phyloP scores from a whole-genome alignment of 23 tunicate species.

The Diplosoma virens region DNA sequence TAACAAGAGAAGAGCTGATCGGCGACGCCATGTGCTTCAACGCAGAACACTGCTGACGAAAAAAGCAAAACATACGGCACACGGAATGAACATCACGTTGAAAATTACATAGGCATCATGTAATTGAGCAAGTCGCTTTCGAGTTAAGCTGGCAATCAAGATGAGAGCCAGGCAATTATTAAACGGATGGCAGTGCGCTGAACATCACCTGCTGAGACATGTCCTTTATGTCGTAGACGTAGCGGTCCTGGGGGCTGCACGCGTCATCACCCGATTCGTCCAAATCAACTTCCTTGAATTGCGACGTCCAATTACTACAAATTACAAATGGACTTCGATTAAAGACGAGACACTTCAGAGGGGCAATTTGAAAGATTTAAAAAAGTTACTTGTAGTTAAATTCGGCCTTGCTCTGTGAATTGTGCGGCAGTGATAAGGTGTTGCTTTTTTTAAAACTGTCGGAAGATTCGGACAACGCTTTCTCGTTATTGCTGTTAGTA shows the following conservation, averaged over 20 bases:
- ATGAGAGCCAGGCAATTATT: no score
- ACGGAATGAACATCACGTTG: no score
- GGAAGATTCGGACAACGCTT: slow-evolving; percentile 10
- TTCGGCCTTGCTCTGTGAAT: not conserved
- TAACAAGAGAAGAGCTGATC: no score
- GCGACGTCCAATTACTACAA: not conserved
- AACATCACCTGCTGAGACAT: slow-evolving; percentile 7
- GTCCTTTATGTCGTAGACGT: slow-evolving; percentile 19
- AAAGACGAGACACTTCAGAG: not conserved
- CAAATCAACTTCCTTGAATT: slow-evolving; percentile 21
- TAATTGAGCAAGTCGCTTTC: no score
- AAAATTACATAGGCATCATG: no score
- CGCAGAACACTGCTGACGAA: no score
- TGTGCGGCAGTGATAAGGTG: not conserved
- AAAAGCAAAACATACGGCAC: no score
- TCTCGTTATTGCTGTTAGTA: slow-evolving; percentile 18
- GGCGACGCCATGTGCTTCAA: no score
- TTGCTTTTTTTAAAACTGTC: not conserved
- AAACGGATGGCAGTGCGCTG: no score
- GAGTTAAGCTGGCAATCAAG: no score
- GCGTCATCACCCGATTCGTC: slow-evolving; percentile 7
- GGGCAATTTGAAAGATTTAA: not conserved
- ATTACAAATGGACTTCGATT: not conserved
- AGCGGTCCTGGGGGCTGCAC: slow-evolving; percentile 22
- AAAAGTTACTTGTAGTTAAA: not conserved